These are phyloP conservation scores for Oxycera nigricornis DNA, from an alignment of 2,888 invertebrate species.

Conservation along the genomic window DNA sequence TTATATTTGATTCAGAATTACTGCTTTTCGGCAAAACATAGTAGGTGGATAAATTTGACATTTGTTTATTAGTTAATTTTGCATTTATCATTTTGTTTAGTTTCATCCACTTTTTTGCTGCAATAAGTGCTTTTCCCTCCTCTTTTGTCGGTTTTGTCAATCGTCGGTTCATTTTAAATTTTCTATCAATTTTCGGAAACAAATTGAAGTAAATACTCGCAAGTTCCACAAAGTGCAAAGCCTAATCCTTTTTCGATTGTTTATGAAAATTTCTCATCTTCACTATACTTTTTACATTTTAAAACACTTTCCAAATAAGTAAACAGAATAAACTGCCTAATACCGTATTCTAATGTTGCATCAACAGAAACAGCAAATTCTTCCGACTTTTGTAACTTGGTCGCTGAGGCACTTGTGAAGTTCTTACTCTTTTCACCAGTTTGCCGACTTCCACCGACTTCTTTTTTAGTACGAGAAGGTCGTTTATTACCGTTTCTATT, in stretches of 20 bases:
- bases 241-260: background rate
- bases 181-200: background rate
- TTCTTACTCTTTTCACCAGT: background rate
- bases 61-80: background rate
- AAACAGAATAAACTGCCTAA: background rate
- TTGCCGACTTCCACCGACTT: background rate
- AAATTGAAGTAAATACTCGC: background rate
- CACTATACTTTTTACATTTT: background rate
- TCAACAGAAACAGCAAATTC: background rate
- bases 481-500: background rate
- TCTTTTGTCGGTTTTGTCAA: background rate
- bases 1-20: background rate
- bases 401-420: background rate
- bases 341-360: background rate
- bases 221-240: background rate
- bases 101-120: background rate
- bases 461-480: background rate
- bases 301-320: background rate
- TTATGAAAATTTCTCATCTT: background rate
- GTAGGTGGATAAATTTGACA: background rate
- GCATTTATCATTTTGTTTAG: background rate
- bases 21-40: background rate
- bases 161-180: background rate
- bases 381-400: background rate
- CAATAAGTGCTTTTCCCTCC: background rate